Evolutionary conservation across 2,113 vertebrate species (phyloP).

Genomic region (Microcebus tavaratra): DNA sequence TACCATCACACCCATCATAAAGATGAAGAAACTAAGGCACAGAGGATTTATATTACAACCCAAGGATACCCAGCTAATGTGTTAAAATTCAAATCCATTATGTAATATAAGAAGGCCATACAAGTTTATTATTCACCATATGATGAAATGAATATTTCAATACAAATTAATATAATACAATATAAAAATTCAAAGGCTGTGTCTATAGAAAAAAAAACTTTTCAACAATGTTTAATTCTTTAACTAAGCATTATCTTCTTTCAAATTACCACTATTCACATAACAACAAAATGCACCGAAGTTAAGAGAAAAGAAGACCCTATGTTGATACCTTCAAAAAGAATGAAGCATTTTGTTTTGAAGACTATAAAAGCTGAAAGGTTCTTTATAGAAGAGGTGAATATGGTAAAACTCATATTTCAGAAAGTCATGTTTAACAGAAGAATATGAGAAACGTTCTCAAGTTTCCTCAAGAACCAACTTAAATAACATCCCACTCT

Average conservation of each 20-base stretch:
- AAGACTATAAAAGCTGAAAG: background rate
- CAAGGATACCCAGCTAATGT: background rate
- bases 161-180: background rate
- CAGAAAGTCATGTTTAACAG: background rate
- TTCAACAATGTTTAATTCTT: background rate
- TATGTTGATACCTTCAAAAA: background rate
- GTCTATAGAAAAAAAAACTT: background rate
- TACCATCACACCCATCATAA: background rate
- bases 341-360: background rate
- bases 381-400: background rate
- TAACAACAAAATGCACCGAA: background rate
- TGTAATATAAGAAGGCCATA: background rate
- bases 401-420: background rate
- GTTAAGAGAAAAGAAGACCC: background rate
- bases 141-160: background rate
- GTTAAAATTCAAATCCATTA: background rate
- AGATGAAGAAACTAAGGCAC: background rate
- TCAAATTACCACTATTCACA: background rate
- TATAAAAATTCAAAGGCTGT: background rate
- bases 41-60: background rate
- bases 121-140: background rate
- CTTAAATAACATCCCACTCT: background rate
- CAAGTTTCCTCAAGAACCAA: background rate
- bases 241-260: conserved; percentile 32
- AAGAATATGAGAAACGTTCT: background rate